Base-by-base conservation (phyloP, 2,888 invertebrate species). In the Minunthozetes semirufus region DNA sequence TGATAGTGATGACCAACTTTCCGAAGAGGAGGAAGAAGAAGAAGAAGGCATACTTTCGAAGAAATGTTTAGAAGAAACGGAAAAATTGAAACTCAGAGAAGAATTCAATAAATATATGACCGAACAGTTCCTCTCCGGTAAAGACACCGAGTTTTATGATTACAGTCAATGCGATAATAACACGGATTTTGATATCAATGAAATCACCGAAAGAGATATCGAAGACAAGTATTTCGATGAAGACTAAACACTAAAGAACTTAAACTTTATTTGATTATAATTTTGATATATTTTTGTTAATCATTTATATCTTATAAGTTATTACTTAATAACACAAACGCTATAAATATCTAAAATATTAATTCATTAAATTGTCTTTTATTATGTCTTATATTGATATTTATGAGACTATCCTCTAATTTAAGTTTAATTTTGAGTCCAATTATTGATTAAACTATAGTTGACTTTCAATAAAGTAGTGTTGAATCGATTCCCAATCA, bases 191-290 rank as follows among this genome's bases (percentile, higher is more conserved):
- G 94, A 95, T 83, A 87, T 88, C 80, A 82, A 89, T 77, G 89
- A 89, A 76, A 86, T 90, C 73, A 83, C 88, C 76, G 88, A 88
- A 59, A 89, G 88, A 80, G 94, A 95, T 83, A 90, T 89, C 78
- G 93, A 95, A 83, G 94, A 95, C 80, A 89, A 88, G 81, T 95
- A 95, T 82, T 95, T 95, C 85, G 93, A 93, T 82, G 88, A 89
- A 4, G 93, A 93, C 61, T 81, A 77, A 38, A 78, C 19, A 19
- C 11, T 42, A 33, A 33, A 33, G 4, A 33, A 33, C 33, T 33
- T 33, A 6, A 33, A 9, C 9, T 42, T 8, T 42, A 42, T 42
- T 42, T 42, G 11, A 13, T 13, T 42, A 42, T 11, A 42, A 42
- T 42, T 42, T 42, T 13, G 11, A 9, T 13, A 9, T 1, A 42